Evolutionary conservation across 2,113 vertebrate species (phyloP).

Genomic region (Pachyramphus minor): DNA sequence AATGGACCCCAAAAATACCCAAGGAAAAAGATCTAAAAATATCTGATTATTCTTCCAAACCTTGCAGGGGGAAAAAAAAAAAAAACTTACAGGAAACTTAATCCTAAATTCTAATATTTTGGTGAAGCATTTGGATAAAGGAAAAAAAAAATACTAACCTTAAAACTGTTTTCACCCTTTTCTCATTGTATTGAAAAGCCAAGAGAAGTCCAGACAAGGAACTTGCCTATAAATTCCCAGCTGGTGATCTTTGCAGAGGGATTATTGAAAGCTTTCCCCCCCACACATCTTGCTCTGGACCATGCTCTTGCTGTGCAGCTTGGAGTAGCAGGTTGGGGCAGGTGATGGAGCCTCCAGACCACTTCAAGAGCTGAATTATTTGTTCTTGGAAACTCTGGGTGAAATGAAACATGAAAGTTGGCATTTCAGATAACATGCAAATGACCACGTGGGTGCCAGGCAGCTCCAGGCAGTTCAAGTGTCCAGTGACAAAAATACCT

Average conservation of each 20-base stretch:
- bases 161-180: not conserved
- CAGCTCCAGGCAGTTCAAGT: not conserved
- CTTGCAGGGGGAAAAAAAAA: not conserved
- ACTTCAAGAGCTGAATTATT: not conserved
- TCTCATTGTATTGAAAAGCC: not conserved
- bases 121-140: not conserved
- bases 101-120: not conserved
- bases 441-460: not conserved
- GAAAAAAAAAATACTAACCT: not conserved
- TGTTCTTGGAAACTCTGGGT: not conserved
- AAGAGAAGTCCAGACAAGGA: not conserved
- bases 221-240: not conserved
- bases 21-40: not conserved
- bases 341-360: not conserved
- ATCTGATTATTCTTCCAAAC: not conserved
- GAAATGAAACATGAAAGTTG: not conserved
- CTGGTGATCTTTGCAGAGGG: not conserved
- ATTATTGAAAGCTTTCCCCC: not conserved
- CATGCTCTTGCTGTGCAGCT: not conserved
- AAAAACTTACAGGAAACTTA: not conserved
- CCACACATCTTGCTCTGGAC: not conserved
- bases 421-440: not conserved
- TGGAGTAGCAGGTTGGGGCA: not conserved
- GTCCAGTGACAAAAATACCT: not conserved
- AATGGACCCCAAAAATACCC: not conserved